Evolutionary conservation across 2,888 invertebrate species (phyloP), one percentile per base, ranked within the genome.

Genomic region (Palloptera scutellata): DNA sequence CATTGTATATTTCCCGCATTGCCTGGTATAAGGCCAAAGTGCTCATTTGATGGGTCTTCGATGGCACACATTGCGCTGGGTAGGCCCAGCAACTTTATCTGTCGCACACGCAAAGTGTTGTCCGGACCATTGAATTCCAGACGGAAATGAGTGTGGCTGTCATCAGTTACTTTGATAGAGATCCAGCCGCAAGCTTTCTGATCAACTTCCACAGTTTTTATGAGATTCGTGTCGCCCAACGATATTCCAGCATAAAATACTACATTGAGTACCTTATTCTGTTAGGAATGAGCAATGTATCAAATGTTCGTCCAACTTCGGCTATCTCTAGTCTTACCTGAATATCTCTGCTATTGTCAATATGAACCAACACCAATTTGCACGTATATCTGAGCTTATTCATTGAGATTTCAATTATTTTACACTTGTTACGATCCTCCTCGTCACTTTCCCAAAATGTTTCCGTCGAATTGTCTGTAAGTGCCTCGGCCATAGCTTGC

Each of bases 381-480:
- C 88, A 72, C 79, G 87, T 52, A 81, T 86, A 83, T 82, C 87
- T 69, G 73, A 81, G 74, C 65, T 82, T 89, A 87, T 68, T 90
- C 88, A 71, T 88, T 84, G 88, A 87, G 19, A 93, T 86, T 64
- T 92, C 93, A 41, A 96, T 89, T 77, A 91, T 91, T 85, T 97
- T 97, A 30, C 94, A 91, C 83, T 96, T 95, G 83, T 96, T 96
- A 67, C 94, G 88, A 85, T 98, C 98, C 80, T 98, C 98, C 78
- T 98, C 98, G 0, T 97, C 97, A 48, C 97, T 97, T 86, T 98
- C 98, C 98, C 98, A 98, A 86, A 98, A 98, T 0, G 98, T 98
- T 84, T 98, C 98, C 0, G 97, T 97, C 6, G 96, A 96, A 77
- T 93, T 93, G 82, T 98, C 98, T 0, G 92, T 93, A 15, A 98